Evolutionary conservation across 2,797 vertebrate genomes (phyloP).

Genomic region (Onychomys torridus): DNA sequence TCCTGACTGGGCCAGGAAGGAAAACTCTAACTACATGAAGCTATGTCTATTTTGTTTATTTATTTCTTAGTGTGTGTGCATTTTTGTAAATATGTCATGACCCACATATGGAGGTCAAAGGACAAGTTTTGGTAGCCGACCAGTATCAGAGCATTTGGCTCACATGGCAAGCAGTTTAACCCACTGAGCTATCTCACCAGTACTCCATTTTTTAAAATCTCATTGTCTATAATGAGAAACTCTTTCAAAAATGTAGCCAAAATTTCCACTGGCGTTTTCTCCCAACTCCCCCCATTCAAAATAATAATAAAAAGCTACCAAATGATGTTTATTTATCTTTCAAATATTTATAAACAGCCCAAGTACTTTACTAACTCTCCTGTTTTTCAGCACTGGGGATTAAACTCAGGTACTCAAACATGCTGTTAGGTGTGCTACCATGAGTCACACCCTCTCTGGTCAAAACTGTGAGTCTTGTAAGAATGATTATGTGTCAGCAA

Average conservation of each 20-base stretch:
- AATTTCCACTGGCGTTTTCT: constrained; percentile 14
- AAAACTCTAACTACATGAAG: too few relatives aligned
- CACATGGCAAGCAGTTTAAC: background rate
- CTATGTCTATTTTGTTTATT: constrained; percentile 7
- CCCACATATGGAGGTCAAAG: background rate
- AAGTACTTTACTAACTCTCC: background rate
- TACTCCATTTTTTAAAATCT: background rate
- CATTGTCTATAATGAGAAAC: constrained; percentile 41
- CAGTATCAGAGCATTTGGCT: background rate
- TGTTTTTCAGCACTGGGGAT: background rate
- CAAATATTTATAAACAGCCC: constrained; percentile 38
- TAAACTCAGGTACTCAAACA: background rate
- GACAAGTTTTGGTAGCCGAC: background rate
- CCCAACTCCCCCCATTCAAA: background rate
- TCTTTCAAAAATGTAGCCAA: constrained; percentile 33
- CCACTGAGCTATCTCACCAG: background rate
- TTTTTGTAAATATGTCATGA: background rate
- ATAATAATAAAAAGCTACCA: constrained; percentile 39
- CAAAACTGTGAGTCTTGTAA: constrained; percentile 55
- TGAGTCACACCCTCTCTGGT: background rate
- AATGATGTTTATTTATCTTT: constrained; percentile 43
- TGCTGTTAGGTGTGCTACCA: background rate
- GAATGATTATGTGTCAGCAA: constrained; percentile 14
- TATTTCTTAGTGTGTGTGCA: background rate
- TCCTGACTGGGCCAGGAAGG: too few relatives aligned